phyloP scores from a whole-genome alignment of 1,140 invertebrate species.

The Carposina sasakii region DNA sequence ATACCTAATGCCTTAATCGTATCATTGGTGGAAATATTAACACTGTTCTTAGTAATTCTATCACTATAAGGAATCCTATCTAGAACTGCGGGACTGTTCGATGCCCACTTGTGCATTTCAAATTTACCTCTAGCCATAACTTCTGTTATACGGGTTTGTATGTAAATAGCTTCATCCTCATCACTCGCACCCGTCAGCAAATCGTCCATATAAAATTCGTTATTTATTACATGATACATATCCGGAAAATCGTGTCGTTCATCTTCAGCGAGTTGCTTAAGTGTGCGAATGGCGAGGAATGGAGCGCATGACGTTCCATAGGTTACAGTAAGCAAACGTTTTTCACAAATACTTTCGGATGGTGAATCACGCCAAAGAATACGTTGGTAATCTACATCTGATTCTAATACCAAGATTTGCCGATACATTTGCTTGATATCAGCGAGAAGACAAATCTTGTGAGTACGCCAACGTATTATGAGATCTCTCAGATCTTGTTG shows the following conservation, averaged over 20 bases:
- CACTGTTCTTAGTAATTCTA: constrained; percentile 4
- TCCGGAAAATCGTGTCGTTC: constrained; percentile 31
- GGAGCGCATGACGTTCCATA: constrained; percentile 45
- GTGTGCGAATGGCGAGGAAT: constrained; percentile 44
- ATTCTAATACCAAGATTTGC: constrained; percentile 39
- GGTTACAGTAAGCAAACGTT: constrained; percentile 37
- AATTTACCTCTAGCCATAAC: constrained; percentile 32
- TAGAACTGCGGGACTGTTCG: constrained; percentile 29
- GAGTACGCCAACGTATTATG: constrained; percentile 20
- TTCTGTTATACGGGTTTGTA: constrained; percentile 27
- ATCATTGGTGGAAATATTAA: constrained; percentile 6
- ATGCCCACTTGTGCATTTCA: constrained; percentile 40
- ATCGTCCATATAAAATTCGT: constrained; percentile 61
- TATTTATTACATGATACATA: constrained; percentile 29
- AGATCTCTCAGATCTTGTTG: constrained; percentile 24
- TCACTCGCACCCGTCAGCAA: constrained; percentile 43
- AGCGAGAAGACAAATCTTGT: constrained; percentile 22
- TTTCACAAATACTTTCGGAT: constrained; percentile 15
- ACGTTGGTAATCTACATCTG: constrained; percentile 34
- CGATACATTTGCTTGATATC: constrained; percentile 68
- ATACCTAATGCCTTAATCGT: constrained; percentile 38
- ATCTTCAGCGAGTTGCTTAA: constrained; percentile 44
- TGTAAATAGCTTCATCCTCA: constrained; percentile 31
- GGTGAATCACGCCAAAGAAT: constrained; percentile 43
- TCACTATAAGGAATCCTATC: constrained; percentile 11